Base-by-base conservation (phyloP, 2,113 vertebrate species). In the Malaclemys terrapin region DNA sequence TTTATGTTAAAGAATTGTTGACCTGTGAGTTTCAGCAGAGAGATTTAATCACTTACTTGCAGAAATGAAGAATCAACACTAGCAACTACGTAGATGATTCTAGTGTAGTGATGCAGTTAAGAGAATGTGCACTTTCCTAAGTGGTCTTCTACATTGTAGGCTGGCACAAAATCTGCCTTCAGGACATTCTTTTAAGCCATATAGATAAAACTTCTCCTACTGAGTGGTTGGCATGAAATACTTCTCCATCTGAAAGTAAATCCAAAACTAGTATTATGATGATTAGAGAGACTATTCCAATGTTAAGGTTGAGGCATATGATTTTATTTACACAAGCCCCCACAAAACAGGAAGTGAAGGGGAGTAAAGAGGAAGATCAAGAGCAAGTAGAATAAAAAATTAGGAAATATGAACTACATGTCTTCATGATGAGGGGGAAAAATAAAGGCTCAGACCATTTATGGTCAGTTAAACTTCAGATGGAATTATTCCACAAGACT, bases 201-300 rank as follows among this genome's bases (percentile, higher is more conserved):
- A n/a, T 5, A 53, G 29, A 38, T 45, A 56, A 93, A 85, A 45
- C 85, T 59, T 1, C 31, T 89, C 69, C 80, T 24, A 53, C 5
- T 65, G 12, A 52, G 65, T 25, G 89, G 14, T 38, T 50, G 53
- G 5, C 42, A 80, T 47, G 31, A 94, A 47, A 12, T 86, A 25
- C 79, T 94, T 89, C 86, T 35, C 83, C 16, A 72, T 56, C 38
- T 62, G 45, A 91, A 97, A 89, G 69, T 50, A 88, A 50, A 56
- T 45, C 7, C 84, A 91, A 81, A 93, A 65, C 7, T 8, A 78
- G 42, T 13, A 47, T 7, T 29, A 42, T 84, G 50, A 80, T 31
- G 10, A 45, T 10, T 57, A 10, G 17, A 49, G 8, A 91, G 8
- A 86, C 76, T 52, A 80, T 84, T 59, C 11, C 54, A n/a, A 78